Evolutionary conservation across 92 coral and sea anemone species (phyloP).

Genomic region (Hydrozoanthus gracilis): DNA sequence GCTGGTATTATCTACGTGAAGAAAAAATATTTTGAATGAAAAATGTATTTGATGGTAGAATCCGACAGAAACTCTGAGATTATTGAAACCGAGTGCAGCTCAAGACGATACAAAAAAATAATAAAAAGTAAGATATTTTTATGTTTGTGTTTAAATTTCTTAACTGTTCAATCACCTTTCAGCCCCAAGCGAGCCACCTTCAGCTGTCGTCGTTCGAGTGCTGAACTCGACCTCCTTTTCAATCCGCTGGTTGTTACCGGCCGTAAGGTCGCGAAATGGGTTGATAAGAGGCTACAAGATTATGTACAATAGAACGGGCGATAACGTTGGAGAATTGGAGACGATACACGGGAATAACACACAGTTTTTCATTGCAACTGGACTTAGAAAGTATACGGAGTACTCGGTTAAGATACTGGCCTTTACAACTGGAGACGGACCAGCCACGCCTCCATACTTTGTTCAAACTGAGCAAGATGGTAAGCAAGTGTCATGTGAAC

Average conservation of each 20-base stretch:
- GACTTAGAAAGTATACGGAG: not conserved
- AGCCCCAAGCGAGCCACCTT: slow-evolving; percentile 35
- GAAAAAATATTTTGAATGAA: too few relatives aligned
- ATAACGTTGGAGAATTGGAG: not conserved
- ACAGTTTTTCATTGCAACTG: not conserved
- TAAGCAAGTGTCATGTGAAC: not conserved
- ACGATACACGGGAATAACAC: not conserved
- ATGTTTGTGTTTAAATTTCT: not conserved
- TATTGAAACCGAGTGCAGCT: too few relatives aligned
- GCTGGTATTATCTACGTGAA: too few relatives aligned
- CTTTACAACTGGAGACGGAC: slow-evolving; percentile 23
- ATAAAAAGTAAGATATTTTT: not conserved
- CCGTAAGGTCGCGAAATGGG: slow-evolving; percentile 12
- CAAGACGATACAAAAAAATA: not conserved
- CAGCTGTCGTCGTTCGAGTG: slow-evolving; percentile 9
- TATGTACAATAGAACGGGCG: not conserved
- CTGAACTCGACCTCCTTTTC: slow-evolving; percentile 33
- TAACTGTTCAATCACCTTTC: not conserved
- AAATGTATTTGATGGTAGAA: too few relatives aligned
- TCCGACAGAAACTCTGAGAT: too few relatives aligned
- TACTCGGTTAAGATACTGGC: slow-evolving; percentile 17
- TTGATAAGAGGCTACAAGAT: slow-evolving; percentile 26
- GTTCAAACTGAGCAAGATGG: slow-evolving; percentile 22
- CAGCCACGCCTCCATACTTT: not conserved
- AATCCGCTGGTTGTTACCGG: slow-evolving; percentile 21